Evolutionary conservation across 2,888 invertebrate species (phyloP).

Genomic region (Dioctria rufipes): DNA sequence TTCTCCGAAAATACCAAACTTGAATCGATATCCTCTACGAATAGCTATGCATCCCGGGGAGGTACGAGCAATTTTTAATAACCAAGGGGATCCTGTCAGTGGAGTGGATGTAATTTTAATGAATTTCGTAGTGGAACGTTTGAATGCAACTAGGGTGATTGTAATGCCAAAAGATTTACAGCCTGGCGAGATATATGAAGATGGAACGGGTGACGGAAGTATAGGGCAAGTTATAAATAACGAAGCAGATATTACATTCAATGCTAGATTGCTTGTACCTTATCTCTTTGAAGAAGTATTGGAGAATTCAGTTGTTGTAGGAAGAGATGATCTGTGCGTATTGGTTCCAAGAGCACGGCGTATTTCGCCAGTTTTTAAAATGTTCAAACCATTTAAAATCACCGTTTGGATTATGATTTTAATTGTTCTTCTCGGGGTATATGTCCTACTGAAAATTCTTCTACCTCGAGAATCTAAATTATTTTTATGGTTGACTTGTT

Average conservation of each 20-base stretch:
- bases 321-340: conserved; percentile 75
- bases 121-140: conserved; percentile 68
- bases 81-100: conserved; percentile 59
- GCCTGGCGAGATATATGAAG: conserved; percentile 59
- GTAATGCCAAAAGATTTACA: conserved; percentile 60
- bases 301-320: conserved; percentile 73
- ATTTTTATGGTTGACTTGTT: conserved; percentile 63
- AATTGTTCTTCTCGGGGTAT: conserved; percentile 62
- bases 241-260: conserved; percentile 73
- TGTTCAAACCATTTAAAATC: conserved; percentile 67
- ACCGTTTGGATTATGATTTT: conserved; percentile 65
- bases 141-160: conserved; percentile 72
- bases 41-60: conserved; percentile 69
- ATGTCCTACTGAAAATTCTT: conserved; percentile 61
- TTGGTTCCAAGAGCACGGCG: conserved; percentile 73
- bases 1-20: conserved; percentile 65
- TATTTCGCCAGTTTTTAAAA: conserved; percentile 72
- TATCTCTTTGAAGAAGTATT: conserved; percentile 72
- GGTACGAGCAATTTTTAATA: conserved; percentile 68
- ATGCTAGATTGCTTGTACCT: conserved; percentile 73
- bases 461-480: conserved; percentile 53
- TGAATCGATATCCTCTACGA: conserved; percentile 66
- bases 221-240: conserved; percentile 63
- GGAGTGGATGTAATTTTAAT: conserved; percentile 72
- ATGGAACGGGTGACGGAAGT: conserved; percentile 64